Evolutionary conservation across 2,113 vertebrate species (phyloP), one percentile per base, ranked within the genome.

Genomic region (Meriones unguiculatus): DNA sequence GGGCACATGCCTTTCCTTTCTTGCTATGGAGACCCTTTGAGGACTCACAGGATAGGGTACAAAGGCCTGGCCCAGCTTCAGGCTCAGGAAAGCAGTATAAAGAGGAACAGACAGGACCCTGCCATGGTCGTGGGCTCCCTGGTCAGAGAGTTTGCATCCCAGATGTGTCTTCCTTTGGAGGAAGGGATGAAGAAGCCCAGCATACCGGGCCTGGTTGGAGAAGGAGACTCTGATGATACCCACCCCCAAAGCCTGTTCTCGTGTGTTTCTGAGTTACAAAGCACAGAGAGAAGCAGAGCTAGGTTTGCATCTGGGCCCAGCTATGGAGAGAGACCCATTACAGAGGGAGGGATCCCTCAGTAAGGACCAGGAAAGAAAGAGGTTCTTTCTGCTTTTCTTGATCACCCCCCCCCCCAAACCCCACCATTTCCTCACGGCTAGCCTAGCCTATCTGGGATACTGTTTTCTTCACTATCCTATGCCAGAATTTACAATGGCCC

Each of bases 371-470:
- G 80, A 10, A 41, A 57, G 80, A 10, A 41, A 57, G 25, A 50
- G 32, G 22, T 57, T 87, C 91, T 38, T 78, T 85, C 89, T 88
- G 52, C 75, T 86, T 96, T 80, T 57, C 78, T 73, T 46, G 7
- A 46, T 46, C 9, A 3, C 14, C 28, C 5, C 12, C 5, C 12
- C 28, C 7, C 15, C 90, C 46, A 46, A 46, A 46, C 46, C 46
- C 46, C 46, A 46, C 46, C 50, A 6, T 69, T 35, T 32, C 24
- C 54, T 69, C 28, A 24, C 41, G 41, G 80, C 78, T 92, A 54
- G 15, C 35, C 81, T 57, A 82, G n/a, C 38, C 73, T 28, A 12
- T 28, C 38, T 78, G 46, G 41, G 89, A 54, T 72, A 25, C 35
- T 54, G 1, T 24, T 89, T 77, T 84, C 75, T 87, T 65, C 78